Percentiles rank a stretch among this genome's conserved stretches.
Evolutionary conservation across 2,797 vertebrate species (phyloP).

Genomic region (Scleropages formosus): DNA sequence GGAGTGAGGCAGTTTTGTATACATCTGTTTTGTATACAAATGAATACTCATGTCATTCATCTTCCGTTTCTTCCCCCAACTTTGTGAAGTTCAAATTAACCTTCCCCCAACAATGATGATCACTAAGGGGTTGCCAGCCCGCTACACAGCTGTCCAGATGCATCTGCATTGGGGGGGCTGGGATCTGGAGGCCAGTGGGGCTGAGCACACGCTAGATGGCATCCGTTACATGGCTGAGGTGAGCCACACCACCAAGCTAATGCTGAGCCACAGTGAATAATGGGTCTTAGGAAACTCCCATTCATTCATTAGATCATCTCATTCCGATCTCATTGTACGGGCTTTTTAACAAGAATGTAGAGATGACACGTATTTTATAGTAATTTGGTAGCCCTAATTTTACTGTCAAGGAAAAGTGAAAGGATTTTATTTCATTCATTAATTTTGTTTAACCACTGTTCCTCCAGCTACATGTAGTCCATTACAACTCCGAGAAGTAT

Average conservation of each 20-base stretch:
- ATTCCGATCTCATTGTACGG: too few species aligned
- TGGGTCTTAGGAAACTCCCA: too few species aligned
- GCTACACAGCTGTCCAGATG: constrained; percentile 81
- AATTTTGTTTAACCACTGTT: constrained; percentile 26
- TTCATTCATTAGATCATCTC: too few species aligned
- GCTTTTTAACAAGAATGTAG: too few species aligned
- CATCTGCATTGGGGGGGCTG: constrained; percentile 90
- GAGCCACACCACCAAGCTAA: background rate
- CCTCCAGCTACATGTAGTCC: constrained; percentile 85
- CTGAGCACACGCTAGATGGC: constrained; percentile 87
- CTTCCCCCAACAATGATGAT: constrained; percentile 77
- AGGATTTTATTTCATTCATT: too few species aligned
- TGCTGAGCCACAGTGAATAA: too few species aligned
- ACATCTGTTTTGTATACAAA: background rate
- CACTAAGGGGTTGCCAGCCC: constrained; percentile 62
- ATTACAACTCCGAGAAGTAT: constrained; percentile 86
- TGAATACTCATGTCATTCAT: background rate
- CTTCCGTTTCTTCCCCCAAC: background rate
- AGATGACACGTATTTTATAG: too few species aligned
- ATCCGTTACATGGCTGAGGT: constrained; percentile 85
- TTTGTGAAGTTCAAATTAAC: constrained; percentile 77
- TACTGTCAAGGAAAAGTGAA: too few species aligned
- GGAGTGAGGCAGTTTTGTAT: too few species aligned
- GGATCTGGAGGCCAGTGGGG: constrained; percentile 78
- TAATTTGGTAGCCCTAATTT: too few species aligned